Conservation (phyloP, 92 coral and sea anemone species). For the Paragorgia papillata region DNA sequence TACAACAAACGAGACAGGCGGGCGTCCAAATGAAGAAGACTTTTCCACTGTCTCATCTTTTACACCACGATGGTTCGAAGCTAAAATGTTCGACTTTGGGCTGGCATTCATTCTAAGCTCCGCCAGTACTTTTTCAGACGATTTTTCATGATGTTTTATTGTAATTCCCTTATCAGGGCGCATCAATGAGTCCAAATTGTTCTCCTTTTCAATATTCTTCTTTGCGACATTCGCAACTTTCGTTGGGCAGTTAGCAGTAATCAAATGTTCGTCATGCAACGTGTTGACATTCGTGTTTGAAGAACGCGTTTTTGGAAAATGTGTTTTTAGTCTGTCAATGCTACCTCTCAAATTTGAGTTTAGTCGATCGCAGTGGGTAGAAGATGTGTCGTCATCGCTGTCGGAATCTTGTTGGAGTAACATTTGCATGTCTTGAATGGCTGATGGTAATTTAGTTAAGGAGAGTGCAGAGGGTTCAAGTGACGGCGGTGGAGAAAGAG, state of each 20-base stretch:
- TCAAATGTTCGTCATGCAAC: background rate
- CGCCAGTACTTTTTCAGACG: slow-evolving; percentile 10
- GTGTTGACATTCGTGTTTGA: background rate
- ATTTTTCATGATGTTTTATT: background rate
- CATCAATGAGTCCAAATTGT: background rate
- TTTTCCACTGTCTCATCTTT: background rate
- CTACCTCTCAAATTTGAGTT: background rate
- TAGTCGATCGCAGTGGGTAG: background rate
- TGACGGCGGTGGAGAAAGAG: slow-evolving; percentile 31
- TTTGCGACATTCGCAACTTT: background rate
- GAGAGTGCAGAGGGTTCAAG: slow-evolving; percentile 9
- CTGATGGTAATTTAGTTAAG: slow-evolving; percentile 36
- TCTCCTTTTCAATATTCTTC: slow-evolving; percentile 16
- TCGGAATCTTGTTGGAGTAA: slow-evolving; percentile 16
- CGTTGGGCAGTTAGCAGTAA: background rate
- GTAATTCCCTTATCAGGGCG: background rate
- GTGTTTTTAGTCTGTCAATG: background rate
- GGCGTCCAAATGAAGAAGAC: background rate
- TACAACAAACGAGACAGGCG: slow-evolving; percentile 65
- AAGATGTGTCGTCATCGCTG: slow-evolving; percentile 2
- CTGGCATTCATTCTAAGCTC: slow-evolving; percentile 11
- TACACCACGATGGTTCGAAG: slow-evolving; percentile 2
- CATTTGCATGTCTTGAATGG: slow-evolving; percentile 29
- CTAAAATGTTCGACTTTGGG: background rate
- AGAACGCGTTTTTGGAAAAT: background rate